Conservation (phyloP, 2,888 invertebrate species). For the Tipula lateralis region DNA sequence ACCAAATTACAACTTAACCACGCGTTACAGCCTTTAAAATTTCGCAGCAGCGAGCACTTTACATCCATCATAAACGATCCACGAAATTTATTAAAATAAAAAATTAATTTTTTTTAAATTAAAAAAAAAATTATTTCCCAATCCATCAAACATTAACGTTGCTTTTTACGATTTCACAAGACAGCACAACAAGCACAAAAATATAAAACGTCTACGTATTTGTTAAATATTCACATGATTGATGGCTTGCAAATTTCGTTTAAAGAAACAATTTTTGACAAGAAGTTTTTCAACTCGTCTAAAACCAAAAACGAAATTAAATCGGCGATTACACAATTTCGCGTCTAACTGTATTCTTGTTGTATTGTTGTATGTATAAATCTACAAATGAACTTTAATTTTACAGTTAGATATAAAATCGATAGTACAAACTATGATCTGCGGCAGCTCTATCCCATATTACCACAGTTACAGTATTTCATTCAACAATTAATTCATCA, state of each 20-base stretch:
- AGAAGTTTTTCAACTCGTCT: conserved; percentile 11
- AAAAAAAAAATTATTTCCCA: background rate
- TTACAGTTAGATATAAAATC: background rate
- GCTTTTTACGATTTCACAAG: background rate
- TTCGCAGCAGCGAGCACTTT: background rate
- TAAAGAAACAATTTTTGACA: background rate
- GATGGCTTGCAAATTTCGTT: conserved; percentile 11
- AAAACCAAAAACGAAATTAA: background rate
- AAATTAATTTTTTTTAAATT: background rate
- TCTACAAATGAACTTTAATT: background rate
- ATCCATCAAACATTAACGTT: conserved; percentile 19
- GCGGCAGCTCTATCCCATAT: background rate
- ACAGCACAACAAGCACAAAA: conserved; percentile 4
- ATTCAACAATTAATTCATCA: conserved; percentile 19
- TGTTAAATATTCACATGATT: conserved; percentile 5
- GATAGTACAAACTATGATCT: background rate
- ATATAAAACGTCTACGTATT: background rate
- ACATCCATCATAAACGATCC: conserved; percentile 1
- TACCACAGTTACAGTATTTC: background rate
- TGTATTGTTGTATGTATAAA: background rate
- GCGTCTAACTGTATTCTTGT: background rate
- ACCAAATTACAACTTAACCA: background rate
- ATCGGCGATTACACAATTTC: conserved; percentile 4
- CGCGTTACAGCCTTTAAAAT: conserved; percentile 11
- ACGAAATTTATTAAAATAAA: background rate